Evolutionary conservation across 2,797 vertebrate species (phyloP), one percentile per base, ranked within the genome.

Genomic region (Lepus townsendii): DNA sequence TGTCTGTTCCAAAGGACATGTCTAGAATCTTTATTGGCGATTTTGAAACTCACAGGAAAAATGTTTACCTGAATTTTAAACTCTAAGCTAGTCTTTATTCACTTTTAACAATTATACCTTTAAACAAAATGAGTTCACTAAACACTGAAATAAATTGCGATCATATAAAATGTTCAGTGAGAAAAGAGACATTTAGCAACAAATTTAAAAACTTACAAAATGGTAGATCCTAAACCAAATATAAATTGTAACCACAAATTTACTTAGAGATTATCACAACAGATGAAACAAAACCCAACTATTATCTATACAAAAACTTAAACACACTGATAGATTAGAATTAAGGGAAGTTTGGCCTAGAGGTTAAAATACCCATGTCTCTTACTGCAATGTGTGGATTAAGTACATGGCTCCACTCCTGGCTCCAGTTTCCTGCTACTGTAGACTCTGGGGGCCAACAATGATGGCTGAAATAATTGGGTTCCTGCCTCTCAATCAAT

Each of bases 41-140:
- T 87, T 87, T 87, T 75, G 38, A 91, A 76, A 87, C n/a, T 87
- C 20, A 91, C 68, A 69, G 9, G 8, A 54, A 86, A 83, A 65
- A 50, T 65, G 4, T 6, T 78, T 57, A 13, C 76, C 60, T 79
- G 12, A 35, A 85, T 54, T 73, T 6, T 79, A 22, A 85, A 13
- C 24, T 90, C 47, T 85, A 78, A 3, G 66, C 7, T 52, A 85
- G 57, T 35, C 14, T 65, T 85, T 83, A 86, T 82, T 75, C 14
- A n/a, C 76, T 10, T 3, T 66, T 68, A 82, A 3, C 42, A 47
- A 47, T 47, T 47, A 47, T 9, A 47, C 42, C 42, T 47, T 47
- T 47, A 47, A 47, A 57, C 14, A 17, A 20, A 57, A 20, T 57
- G 19, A 57, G 54, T 47, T 47, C 9, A 47, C 54, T 16, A 57